phyloP scores from a whole-genome alignment of 2,113 vertebrate species.

The Brachirus orientalis region DNA sequence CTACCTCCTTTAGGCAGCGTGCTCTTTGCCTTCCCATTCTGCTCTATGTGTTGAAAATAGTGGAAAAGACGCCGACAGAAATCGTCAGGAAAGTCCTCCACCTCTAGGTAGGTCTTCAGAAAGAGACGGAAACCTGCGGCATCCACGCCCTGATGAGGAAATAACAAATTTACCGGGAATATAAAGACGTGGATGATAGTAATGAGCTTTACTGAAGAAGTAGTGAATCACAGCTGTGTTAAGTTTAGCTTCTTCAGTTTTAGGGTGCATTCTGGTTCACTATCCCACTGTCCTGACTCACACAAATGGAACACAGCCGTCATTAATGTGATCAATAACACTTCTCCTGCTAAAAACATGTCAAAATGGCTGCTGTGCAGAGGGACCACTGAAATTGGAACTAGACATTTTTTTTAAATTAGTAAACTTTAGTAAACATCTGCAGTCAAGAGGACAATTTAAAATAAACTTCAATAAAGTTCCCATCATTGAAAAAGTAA shows the following conservation, averaged over 20 bases:
- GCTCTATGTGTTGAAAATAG: slow-evolving; percentile 85
- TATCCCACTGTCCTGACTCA: too few species aligned
- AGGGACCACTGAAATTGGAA: too few species aligned
- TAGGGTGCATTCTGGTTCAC: too few species aligned
- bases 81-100: slow-evolving; percentile 81
- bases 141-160: slow-evolving; percentile 79
- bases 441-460: neutral
- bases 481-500: neutral
- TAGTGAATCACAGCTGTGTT: too few species aligned
- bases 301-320: too few species aligned
- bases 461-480: neutral
- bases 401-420: too few species aligned
- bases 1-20: slow-evolving; percentile 58
- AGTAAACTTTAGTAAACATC: neutral
- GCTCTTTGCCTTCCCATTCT: slow-evolving; percentile 19
- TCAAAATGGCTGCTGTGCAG: too few species aligned
- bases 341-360: too few species aligned
- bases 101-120: slow-evolving; percentile 89
- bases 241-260: too few species aligned
- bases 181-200: too few species aligned
- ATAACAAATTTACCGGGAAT: neutral
- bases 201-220: too few species aligned
- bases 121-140: slow-evolving; percentile 86
- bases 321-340: too few species aligned
- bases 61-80: slow-evolving; percentile 86